Conservation (phyloP, 2,797 vertebrate species). For the Borostomias antarcticus region DNA sequence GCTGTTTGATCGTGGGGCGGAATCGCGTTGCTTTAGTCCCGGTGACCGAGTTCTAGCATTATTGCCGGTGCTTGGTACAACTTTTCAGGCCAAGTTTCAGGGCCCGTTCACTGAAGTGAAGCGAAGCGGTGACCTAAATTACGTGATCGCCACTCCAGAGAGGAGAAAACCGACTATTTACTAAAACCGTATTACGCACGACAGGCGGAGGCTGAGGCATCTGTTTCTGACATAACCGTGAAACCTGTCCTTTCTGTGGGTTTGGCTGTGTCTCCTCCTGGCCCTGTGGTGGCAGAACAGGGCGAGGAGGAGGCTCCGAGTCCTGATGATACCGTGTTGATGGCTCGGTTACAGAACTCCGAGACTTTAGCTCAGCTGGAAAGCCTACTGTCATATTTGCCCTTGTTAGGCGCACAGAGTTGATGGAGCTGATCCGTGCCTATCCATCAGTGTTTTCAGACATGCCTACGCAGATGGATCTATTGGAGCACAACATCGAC, state of each 20-base stretch:
- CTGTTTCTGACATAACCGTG: neutral
- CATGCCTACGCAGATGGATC: neutral
- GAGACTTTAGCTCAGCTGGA: neutral
- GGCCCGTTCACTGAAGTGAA: neutral
- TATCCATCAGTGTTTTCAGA: neutral
- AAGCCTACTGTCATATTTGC: neutral
- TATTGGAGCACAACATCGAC: neutral
- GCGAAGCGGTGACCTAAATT: neutral
- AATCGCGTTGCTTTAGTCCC: neutral
- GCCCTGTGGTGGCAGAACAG: neutral
- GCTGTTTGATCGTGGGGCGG: neutral
- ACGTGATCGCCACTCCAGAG: neutral
- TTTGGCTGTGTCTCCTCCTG: neutral
- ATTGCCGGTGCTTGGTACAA: neutral
- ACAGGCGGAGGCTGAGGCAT: neutral
- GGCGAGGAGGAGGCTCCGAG: neutral
- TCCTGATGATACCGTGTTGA: neutral
- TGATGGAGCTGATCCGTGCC: neutral
- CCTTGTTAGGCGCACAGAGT: neutral
- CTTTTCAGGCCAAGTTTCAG: neutral
- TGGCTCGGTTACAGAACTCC: neutral
- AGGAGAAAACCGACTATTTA: neutral
- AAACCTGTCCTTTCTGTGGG: neutral
- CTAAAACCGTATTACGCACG: neutral
- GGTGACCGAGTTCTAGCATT: slow-evolving; percentile 6